Evolutionary conservation across 2,888 invertebrate species (phyloP), one percentile per base, ranked within the genome.

Genomic region (Eudemis profundana): DNA sequence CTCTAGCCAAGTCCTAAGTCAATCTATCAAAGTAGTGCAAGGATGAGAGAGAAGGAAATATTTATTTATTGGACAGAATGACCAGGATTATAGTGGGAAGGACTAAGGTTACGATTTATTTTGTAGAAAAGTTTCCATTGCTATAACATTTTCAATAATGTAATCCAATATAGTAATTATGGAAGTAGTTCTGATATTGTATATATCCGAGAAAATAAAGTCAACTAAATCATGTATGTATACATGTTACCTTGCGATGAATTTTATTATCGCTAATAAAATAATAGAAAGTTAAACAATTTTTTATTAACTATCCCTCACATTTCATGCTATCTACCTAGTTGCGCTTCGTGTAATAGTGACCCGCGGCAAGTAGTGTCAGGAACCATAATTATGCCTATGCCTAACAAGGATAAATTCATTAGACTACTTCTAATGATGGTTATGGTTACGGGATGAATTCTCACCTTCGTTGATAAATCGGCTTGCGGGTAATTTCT

Each of bases 1-100:
- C 95, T 70, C 89, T 97, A 74, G 95, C 95, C 66, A 93, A 94
- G 79, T 84, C 70, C 68, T 85, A 83, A 73, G 66, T 54, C n/a
- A 19, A 57, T 17, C 42, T 27, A 54, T 63, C 36, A 27, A 61
- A 23, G 44, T 15, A 29, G 50, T 51, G 33, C 44, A 61, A 17
- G 12, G 21, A 46, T 40, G 40, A 61, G 42, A 40, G 44, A 50
- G 27, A 33, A 40, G 17, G n/a, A n/a, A n/a, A n/a, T n/a, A n/a
- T 42, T 46, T 61, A 68, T 53, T 50, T 67, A 67, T 59, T 57
- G 46, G 53, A 60, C 42, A 8, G 33, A 46, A 42, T 40, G 12
- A 44, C 56, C 46, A 54, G 33, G 33, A 33, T 8, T 33, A 38
- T 53, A 47, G 53, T 23, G 38, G 40, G 54, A 33, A 29, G 53